Base-by-base conservation (phyloP, 2,888 invertebrate species). In the Drepanosiphum platanoidis region DNA sequence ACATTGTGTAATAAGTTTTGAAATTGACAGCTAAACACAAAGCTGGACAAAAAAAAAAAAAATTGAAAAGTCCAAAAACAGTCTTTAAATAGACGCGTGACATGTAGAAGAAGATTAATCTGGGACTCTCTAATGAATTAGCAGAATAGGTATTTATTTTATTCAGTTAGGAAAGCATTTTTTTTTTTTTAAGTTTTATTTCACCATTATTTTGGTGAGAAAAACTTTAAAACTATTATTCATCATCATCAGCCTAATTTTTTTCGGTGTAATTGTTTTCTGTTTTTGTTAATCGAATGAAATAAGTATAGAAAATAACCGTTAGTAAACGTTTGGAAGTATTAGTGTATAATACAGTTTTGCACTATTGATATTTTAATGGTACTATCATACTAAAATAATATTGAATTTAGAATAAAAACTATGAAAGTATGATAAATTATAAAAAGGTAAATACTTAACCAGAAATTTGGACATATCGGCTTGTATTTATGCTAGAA, bases 11-110 rank as follows among this genome's bases (percentile, higher is more conserved):
- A n/a, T 46, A 66, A 70, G 18, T 52, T 80, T 70, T 58, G 34
- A 52, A 70, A 81, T 81, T 30, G 70, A 58, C 80, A 70, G 36
- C 52, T 11, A 70, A n/a, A n/a, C n/a, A n/a, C n/a, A n/a, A n/a
- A 27, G 13, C n/a, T 30, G 36, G 27, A 27, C 18, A 4, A 30
- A 39, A 64, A 61, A 64, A 27, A 11, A 4, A 30, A 39, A 64
- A 61, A 64, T 42, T 36, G 22, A 27, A 42, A 64, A 66, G 1
- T 11, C 27, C 4, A 11, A 13, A 30, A 27, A 13, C 30, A 11
- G 30, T 64, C 30, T 13, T 30, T 11, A 27, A 64, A 30, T 30
- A 64, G 11, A n/a, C n/a, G n/a, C n/a, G n/a, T n/a, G n/a, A n/a
- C n/a, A 9, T 61, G n/a, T 27, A 4, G 52, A 27, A 64, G 11